Percentiles rank a stretch among this genome's conserved stretches.
phyloP scores from a whole-genome alignment of 2,797 vertebrate species.

The Momotus momota region DNA sequence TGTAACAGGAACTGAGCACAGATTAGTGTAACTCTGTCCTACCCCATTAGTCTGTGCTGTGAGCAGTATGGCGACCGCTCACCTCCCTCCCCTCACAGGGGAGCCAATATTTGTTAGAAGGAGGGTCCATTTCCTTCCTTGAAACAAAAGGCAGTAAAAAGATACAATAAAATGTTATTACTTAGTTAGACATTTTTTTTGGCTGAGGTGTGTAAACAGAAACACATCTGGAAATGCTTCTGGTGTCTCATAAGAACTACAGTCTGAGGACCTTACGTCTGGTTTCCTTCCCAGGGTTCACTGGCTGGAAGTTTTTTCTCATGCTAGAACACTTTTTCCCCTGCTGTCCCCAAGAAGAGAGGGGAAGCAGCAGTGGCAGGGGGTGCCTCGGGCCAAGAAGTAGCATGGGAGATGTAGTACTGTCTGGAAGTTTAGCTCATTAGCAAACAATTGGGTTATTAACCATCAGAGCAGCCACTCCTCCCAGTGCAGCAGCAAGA shows the following conservation, averaged over 20 bases:
- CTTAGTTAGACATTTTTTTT: background rate
- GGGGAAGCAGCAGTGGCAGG: background rate
- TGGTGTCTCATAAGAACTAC: background rate
- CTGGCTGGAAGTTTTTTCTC: background rate
- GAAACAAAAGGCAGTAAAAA: background rate
- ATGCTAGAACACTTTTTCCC: background rate
- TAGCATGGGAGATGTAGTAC: rapidly evolving
- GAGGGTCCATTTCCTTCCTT: background rate
- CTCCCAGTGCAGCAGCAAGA: rapidly evolving
- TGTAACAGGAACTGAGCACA: constrained; percentile 78
- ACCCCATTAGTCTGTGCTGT: background rate
- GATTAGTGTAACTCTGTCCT: constrained; percentile 71
- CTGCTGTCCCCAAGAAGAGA: rapidly evolving
- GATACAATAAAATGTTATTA: background rate
- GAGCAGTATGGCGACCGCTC: background rate
- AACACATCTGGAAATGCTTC: background rate
- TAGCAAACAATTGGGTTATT: background rate
- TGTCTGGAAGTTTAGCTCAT: background rate
- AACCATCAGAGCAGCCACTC: background rate
- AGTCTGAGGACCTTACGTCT: background rate
- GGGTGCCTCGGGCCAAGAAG: rapidly evolving
- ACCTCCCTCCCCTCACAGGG: background rate
- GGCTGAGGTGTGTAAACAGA: background rate
- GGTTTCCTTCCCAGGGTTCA: background rate
- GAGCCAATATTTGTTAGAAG: background rate